phyloP scores from a whole-genome alignment of 2,888 invertebrate genomes.

The Eupithecia subfuscata region DNA sequence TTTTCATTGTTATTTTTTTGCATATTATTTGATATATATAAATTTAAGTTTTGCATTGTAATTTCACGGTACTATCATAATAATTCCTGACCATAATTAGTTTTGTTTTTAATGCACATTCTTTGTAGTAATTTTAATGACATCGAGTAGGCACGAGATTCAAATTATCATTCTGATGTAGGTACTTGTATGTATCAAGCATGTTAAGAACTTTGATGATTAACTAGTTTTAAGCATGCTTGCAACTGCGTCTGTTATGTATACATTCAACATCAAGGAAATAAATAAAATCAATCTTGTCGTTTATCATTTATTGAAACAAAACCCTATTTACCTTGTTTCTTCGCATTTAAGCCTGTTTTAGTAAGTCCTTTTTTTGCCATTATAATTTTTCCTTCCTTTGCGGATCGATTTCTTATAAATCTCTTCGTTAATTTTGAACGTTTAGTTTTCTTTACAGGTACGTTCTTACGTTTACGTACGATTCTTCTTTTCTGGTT shows the following conservation, averaged over 20 bases:
- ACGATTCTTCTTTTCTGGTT: background rate
- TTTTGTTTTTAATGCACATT: background rate
- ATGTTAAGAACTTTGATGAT: background rate
- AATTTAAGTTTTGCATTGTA: background rate
- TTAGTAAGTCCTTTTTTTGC: background rate
- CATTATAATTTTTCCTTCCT: background rate
- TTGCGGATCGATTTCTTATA: background rate
- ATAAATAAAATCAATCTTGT: slow-evolving; percentile 27
- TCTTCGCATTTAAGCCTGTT: background rate
- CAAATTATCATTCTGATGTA: background rate
- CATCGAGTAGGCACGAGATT: background rate
- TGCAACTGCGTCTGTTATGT: background rate
- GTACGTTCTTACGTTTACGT: slow-evolving; percentile 6
- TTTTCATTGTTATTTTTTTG: background rate
- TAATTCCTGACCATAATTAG: background rate
- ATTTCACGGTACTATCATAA: background rate
- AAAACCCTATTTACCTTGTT: slow-evolving; percentile 27
- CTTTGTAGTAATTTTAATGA: background rate
- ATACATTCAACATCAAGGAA: background rate
- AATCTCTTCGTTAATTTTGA: background rate
- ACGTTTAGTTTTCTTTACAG: background rate
- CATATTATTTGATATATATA: background rate
- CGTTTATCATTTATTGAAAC: slow-evolving; percentile 26
- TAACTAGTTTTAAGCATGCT: background rate
- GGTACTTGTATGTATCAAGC: background rate